phyloP scores from a whole-genome alignment of 2,113 vertebrate species.

The Ardeotis arabs region DNA sequence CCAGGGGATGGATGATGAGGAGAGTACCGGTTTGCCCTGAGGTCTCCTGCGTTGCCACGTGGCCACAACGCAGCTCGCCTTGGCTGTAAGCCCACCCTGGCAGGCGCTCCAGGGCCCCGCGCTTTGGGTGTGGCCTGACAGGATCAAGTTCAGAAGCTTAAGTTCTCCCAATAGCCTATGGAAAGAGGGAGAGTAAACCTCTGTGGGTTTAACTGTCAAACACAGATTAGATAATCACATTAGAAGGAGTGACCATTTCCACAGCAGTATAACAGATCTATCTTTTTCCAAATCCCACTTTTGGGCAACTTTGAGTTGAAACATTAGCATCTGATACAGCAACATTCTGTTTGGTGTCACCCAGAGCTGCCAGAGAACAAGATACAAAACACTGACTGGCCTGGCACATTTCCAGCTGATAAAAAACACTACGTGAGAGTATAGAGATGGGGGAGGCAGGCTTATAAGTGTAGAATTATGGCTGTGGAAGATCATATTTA shows the following conservation, averaged over 20 bases:
- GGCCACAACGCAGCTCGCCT: fast-evolving
- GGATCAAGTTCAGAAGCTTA: not conserved
- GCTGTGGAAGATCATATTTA: not conserved
- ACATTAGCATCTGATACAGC: not conserved
- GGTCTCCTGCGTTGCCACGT: not conserved
- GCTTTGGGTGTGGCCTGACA: not conserved
- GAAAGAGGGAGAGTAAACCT: not conserved
- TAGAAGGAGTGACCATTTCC: not conserved
- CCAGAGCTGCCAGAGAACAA: not conserved
- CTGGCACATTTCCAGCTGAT: not conserved
- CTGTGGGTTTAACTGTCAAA: not conserved
- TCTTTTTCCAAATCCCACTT: not conserved
- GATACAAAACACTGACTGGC: not conserved
- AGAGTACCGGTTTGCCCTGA: fast-evolving
- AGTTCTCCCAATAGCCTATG: not conserved
- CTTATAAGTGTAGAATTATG: not conserved
- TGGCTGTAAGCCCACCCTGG: not conserved
- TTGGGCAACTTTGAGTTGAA: not conserved
- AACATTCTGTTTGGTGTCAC: not conserved
- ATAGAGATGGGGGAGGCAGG: not conserved
- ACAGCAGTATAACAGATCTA: not conserved
- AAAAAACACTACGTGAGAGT: not conserved
- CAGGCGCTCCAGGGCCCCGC: fast-evolving
- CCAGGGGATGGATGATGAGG: not conserved
- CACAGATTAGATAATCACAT: not conserved